Evolutionary conservation across 1,140 invertebrate genomes (phyloP).

Genomic region (Drosophila tropicalis): DNA sequence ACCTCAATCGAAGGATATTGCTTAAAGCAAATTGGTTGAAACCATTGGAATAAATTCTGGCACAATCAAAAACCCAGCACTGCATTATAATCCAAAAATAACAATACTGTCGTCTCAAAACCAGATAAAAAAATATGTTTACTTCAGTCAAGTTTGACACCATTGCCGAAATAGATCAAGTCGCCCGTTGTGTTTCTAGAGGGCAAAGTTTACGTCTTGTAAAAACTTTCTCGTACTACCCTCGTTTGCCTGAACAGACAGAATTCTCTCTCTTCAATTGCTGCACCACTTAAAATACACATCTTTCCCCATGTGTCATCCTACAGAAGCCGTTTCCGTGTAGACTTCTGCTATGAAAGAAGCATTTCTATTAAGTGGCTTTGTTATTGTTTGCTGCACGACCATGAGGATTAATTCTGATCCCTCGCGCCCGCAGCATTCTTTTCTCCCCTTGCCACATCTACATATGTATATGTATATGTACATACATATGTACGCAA

Average conservation of each 20-base stretch:
- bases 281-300: conserved; percentile 1
- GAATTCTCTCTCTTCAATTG: neutral
- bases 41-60: no score
- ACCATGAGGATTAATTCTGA: neutral
- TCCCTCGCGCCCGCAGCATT: neutral
- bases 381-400: conserved; percentile 12
- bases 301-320: neutral
- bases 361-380: conserved; percentile 14
- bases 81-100: no score
- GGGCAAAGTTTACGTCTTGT: no score
- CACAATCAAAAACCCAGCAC: no score
- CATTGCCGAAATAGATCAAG: no score
- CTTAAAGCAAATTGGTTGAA: no score
- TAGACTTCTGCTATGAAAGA: neutral
- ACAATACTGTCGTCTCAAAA: no score
- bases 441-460: no score
- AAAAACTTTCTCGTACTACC: neutral
- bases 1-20: neutral
- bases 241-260: neutral
- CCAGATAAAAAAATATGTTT: no score
- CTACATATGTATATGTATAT: neutral
- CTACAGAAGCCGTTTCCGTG: neutral
- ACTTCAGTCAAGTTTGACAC: no score
- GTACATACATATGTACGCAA: neutral
- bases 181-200: no score